A percentile compares a stretch with the other conserved stretches of the same genome.
phyloP scores from a whole-genome alignment of 2,797 vertebrate species.

The Clarias pachynema region DNA sequence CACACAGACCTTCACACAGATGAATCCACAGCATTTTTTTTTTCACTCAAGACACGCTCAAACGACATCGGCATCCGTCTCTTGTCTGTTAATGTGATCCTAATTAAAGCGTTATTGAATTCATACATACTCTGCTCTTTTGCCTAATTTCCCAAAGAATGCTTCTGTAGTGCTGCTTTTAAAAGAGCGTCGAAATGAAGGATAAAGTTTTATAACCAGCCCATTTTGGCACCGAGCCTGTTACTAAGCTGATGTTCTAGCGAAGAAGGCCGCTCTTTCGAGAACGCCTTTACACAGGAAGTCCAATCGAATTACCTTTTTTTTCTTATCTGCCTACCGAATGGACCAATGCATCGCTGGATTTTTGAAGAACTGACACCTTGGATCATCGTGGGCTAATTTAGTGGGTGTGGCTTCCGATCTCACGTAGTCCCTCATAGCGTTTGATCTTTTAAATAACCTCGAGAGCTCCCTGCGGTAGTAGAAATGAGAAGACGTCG shows the following conservation, averaged over 20 bases:
- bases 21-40: constrained; percentile 17
- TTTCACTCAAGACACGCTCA: neutral
- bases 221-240: constrained; percentile 1
- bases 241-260: constrained; percentile 16
- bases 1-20: constrained; percentile 31
- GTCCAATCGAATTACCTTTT: constrained; percentile 20
- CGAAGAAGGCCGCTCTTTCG: neutral
- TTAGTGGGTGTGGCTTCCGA: neutral
- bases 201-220: constrained; percentile 7
- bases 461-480: neutral
- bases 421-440: neutral
- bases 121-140: neutral
- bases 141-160: neutral
- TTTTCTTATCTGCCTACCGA: neutral
- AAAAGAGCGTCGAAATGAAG: neutral
- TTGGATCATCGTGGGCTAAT: neutral
- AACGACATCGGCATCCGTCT: neutral
- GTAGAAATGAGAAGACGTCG: neutral
- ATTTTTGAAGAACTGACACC: neutral
- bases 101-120: constrained; percentile 22
- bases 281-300: neutral
- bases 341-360: neutral
- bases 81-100: constrained; percentile 13
- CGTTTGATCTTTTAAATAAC: neutral
- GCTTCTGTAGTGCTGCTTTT: constrained; percentile 3